A percentile compares a stretch with the other conserved stretches of the same genome.
These are phyloP conservation scores for Drosophila neocordata DNA, from an alignment of 1,140 invertebrate genomes.

Conservation along the genomic window DNA sequence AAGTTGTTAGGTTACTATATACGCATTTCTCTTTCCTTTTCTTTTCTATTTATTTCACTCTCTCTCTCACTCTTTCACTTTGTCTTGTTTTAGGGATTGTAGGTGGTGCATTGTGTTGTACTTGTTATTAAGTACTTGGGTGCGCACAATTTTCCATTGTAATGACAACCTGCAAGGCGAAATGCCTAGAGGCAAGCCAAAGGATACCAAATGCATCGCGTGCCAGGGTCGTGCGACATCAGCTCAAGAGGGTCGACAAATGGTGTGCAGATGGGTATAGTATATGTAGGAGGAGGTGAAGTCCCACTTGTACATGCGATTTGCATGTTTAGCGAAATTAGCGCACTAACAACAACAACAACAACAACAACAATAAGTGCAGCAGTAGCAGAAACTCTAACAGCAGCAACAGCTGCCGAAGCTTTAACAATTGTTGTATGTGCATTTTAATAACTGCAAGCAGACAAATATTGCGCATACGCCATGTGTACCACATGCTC, in stretches of 20 bases:
- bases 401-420: constrained; percentile 1
- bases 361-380: constrained; percentile 27
- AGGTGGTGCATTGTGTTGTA: constrained; percentile 70
- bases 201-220: constrained; percentile 54
- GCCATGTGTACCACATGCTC: constrained; percentile 53
- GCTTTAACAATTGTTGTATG: constrained; percentile 26
- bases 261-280: constrained; percentile 45
- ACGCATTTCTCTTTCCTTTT: not conserved
- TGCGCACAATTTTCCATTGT: constrained; percentile 74
- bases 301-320: constrained; percentile 63
- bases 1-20: constrained; percentile 24
- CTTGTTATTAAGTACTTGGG: constrained; percentile 78
- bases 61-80: not conserved
- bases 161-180: constrained; percentile 77
- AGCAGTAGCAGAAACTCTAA: not conserved
- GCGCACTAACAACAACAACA: constrained; percentile 77
- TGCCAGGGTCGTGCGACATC: constrained; percentile 73
- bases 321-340: constrained; percentile 79
- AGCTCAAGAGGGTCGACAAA: constrained; percentile 52
- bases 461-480: constrained; percentile 68
- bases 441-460: constrained; percentile 72
- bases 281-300: not conserved
- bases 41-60: not conserved
- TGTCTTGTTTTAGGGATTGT: not conserved
- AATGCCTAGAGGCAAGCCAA: constrained; percentile 65